phyloP scores from a whole-genome alignment of 2,888 invertebrate species.

The Drosophila lutescens region DNA sequence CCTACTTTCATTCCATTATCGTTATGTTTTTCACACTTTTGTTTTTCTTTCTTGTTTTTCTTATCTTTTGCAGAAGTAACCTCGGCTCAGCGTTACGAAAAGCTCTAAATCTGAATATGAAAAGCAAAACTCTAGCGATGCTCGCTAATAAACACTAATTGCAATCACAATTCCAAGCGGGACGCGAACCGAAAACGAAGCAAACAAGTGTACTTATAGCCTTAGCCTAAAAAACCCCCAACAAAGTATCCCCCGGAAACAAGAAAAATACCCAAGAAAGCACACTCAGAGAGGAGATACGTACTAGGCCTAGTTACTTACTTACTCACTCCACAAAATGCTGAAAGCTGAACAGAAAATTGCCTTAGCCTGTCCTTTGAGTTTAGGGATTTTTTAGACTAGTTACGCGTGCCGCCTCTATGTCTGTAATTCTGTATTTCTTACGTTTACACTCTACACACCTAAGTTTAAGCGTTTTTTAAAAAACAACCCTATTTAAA shows the following conservation, averaged over 20 bases:
- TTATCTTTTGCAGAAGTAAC: constrained; percentile 93
- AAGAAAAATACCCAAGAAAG: not conserved
- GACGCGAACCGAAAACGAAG: constrained; percentile 41
- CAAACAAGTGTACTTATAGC: constrained; percentile 72
- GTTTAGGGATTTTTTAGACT: constrained; percentile 30
- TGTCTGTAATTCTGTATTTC: constrained; percentile 39
- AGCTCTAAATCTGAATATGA: constrained; percentile 88
- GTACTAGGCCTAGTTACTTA: constrained; percentile 66
- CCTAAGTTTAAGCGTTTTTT: constrained; percentile 58
- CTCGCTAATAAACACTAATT: constrained; percentile 54
- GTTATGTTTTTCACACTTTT: constrained; percentile 61
- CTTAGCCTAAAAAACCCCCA: constrained; percentile 41
- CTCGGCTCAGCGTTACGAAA: constrained; percentile 96
- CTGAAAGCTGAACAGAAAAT: constrained; percentile 42
- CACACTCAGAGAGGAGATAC: constrained; percentile 33
- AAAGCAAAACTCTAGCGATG: constrained; percentile 56
- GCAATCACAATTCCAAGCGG: constrained; percentile 39
- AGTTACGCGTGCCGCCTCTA: constrained; percentile 9
- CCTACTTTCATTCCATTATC: constrained; percentile 48
- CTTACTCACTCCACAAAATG: constrained; percentile 27
- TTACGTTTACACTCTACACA: constrained; percentile 58
- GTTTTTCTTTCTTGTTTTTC: constrained; percentile 69
- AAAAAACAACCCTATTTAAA: constrained; percentile 59
- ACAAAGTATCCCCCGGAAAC: not conserved
- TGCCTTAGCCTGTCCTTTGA: constrained; percentile 24